Conservation (phyloP, 2,113 vertebrate genomes). For the Ploceus nigricollis region DNA sequence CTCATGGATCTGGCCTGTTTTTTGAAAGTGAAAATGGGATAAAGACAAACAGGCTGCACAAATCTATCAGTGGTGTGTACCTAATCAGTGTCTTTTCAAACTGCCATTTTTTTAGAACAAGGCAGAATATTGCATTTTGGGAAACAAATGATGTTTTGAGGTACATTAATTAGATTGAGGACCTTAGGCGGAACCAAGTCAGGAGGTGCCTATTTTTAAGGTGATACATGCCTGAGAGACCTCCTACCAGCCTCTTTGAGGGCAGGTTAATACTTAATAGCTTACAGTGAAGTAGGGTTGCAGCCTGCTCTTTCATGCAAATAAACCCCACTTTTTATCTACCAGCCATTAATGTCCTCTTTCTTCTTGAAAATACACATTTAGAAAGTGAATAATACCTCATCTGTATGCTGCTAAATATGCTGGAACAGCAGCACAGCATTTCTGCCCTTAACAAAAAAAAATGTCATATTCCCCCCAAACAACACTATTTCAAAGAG, state of each 20-base stretch:
- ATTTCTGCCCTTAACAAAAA: background rate
- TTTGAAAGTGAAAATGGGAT: background rate
- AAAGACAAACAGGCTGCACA: background rate
- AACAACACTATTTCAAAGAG: background rate
- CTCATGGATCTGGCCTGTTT: background rate
- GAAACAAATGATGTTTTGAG: background rate
- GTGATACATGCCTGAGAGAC: background rate
- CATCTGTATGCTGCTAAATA: background rate
- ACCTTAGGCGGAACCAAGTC: background rate
- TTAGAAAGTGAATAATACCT: background rate
- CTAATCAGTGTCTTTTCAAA: background rate
- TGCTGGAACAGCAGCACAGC: background rate
- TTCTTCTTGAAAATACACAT: background rate
- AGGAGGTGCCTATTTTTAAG: background rate
- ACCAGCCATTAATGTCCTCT: background rate
- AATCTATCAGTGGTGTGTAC: rapidly evolving
- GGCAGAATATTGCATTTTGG: background rate
- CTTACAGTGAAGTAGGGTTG: background rate
- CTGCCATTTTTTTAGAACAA: background rate
- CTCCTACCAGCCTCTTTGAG: background rate
- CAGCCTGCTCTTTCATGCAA: background rate
- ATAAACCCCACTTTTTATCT: background rate
- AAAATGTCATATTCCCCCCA: background rate
- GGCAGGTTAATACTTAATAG: background rate
- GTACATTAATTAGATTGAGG: background rate